phyloP scores from a whole-genome alignment of 2,113 vertebrate species.

The Chlorodrepanis virens region DNA sequence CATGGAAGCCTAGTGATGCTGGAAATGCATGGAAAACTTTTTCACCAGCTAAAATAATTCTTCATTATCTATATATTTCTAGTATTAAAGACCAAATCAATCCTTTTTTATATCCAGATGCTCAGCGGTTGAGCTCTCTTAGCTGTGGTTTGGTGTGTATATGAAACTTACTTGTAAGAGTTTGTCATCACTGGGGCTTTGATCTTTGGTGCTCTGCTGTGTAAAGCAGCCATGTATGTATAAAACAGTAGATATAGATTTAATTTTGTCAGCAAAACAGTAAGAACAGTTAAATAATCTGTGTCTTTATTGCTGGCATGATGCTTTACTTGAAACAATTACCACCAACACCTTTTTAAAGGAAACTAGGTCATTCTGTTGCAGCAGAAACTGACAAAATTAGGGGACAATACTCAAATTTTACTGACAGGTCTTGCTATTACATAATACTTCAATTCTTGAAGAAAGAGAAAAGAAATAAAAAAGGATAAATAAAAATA shows the following conservation, averaged over 20 bases:
- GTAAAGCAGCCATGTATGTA: not conserved
- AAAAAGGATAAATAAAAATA: too few relatives aligned
- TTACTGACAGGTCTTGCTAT: not conserved
- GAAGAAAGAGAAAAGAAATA: not conserved
- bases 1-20: not conserved
- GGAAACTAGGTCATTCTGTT: not conserved
- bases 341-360: not conserved
- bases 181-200: not conserved
- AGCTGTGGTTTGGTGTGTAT: not conserved
- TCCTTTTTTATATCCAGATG: not conserved
- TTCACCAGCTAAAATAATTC: not conserved
- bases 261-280: not conserved
- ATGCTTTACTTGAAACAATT: not conserved
- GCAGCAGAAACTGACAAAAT: not conserved
- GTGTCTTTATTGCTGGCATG: not conserved
- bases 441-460: not conserved
- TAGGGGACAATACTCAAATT: not conserved
- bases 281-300: not conserved
- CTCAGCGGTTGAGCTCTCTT: not conserved
- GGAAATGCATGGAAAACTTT: not conserved
- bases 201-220: not conserved
- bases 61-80: not conserved
- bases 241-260: not conserved
- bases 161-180: not conserved
- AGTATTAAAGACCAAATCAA: not conserved